Conservation (phyloP, 2,113 vertebrate genomes). For the Oplegnathus fasciatus region DNA sequence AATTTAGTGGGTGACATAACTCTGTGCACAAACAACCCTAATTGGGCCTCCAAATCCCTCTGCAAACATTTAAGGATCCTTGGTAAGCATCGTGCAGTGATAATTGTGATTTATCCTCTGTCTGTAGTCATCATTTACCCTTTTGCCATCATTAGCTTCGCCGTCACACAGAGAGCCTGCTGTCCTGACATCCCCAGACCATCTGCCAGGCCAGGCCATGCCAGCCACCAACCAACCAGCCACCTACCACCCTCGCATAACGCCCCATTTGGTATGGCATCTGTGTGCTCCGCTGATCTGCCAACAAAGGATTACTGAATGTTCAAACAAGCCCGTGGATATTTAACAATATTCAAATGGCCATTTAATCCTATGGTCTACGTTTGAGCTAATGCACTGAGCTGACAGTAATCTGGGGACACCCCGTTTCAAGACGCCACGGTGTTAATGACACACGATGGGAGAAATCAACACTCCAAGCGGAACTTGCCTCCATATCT, state of each 20-base stretch:
- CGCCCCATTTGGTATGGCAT: constrained; percentile 69
- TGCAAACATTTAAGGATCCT: constrained; percentile 50
- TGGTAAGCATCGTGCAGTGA: constrained; percentile 37
- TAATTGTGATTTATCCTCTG: constrained; percentile 60
- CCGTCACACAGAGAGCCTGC: constrained; percentile 67
- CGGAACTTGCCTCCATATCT: constrained; percentile 24
- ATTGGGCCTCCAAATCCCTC: constrained; percentile 37
- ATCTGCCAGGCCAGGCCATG: constrained; percentile 69
- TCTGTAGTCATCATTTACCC: constrained; percentile 68
- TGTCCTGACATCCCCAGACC: constrained; percentile 70
- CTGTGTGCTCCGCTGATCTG: constrained; percentile 63
- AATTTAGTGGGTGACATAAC: constrained; percentile 12
- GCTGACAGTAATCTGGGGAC: constrained; percentile 39
- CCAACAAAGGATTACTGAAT: constrained; percentile 65
- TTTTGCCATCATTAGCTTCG: constrained; percentile 74
- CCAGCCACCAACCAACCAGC: constrained; percentile 59
- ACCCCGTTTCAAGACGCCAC: constrained; percentile 41
- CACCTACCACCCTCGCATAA: constrained; percentile 55
- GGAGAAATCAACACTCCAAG: constrained; percentile 10
- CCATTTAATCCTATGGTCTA: constrained; percentile 39
- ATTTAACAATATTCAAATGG: constrained; percentile 55
- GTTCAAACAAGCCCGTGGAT: constrained; percentile 67
- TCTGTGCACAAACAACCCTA: constrained; percentile 44
- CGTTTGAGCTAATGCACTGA: constrained; percentile 11
- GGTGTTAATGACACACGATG: constrained; percentile 36